Percentiles rank a stretch among this genome's conserved stretches.
Conservation (phyloP, 2,113 vertebrate genomes). For the Nycticryphes semicollaris region DNA sequence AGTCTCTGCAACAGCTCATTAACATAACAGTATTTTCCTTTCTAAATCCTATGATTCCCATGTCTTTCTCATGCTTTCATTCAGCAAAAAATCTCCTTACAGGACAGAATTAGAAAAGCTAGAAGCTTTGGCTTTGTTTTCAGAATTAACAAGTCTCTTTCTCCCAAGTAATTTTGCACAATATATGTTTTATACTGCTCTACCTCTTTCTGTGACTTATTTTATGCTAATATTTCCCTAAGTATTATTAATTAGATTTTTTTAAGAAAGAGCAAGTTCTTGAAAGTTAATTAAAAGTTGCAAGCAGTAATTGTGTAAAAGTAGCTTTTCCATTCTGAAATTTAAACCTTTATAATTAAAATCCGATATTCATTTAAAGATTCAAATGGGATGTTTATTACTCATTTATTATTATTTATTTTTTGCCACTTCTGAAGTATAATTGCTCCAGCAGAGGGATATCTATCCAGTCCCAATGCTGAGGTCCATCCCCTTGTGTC, state of each 20-base stretch:
- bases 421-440: slow-evolving; percentile 17
- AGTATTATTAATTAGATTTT: slow-evolving; percentile 79
- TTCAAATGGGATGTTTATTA: slow-evolving; percentile 71
- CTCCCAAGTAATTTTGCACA: neutral
- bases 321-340: slow-evolving; percentile 75
- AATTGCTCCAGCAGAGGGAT: neutral
- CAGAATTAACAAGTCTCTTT: neutral
- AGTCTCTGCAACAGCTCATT: neutral
- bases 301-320: slow-evolving; percentile 73
- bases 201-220: slow-evolving; percentile 13
- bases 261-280: slow-evolving; percentile 74
- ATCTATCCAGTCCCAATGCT: neutral
- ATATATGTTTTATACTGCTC: slow-evolving; percentile 21
- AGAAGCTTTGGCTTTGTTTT: slow-evolving; percentile 12
- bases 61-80: neutral
- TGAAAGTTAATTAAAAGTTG: slow-evolving; percentile 84
- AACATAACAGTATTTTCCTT: neutral
- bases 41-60: neutral
- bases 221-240: slow-evolving; percentile 71
- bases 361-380: slow-evolving; percentile 72
- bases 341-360: slow-evolving; percentile 81
- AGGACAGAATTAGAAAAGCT: neutral
- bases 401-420: slow-evolving; percentile 68
- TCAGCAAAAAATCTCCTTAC: neutral
- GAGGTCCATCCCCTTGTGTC: neutral